Percentiles rank a stretch among this genome's conserved stretches.
Conservation (phyloP, 2,113 vertebrate genomes). For the Pelobates fuscus region DNA sequence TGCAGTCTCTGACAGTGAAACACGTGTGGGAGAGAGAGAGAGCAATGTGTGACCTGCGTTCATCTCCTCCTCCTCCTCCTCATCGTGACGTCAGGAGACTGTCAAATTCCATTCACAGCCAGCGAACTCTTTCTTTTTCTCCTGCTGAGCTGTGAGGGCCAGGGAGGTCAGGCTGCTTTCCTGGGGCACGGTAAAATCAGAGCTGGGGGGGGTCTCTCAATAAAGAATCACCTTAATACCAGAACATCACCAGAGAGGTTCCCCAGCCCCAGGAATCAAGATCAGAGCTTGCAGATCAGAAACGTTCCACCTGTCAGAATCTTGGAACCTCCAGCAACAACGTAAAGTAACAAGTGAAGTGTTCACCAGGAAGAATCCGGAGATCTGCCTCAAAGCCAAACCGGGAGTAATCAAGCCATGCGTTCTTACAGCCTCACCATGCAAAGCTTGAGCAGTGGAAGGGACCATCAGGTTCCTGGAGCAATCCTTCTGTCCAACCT, state of each 20-base stretch:
- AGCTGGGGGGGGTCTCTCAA: too few relatives aligned
- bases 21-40: too few relatives aligned
- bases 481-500: slow-evolving; percentile 10
- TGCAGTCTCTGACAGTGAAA: too few relatives aligned
- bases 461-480: slow-evolving; percentile 8
- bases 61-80: background rate
- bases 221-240: too few relatives aligned
- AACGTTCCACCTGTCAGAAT: background rate
- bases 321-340: too few relatives aligned
- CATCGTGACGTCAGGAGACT: slow-evolving; percentile 1
- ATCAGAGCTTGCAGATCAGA: background rate
- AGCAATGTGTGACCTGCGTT: background rate
- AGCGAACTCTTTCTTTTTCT: too few relatives aligned
- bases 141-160: too few relatives aligned
- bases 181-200: too few relatives aligned
- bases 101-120: slow-evolving; percentile 19
- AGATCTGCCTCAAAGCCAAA: too few relatives aligned
- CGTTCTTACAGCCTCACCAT: background rate
- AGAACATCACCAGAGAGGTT: background rate
- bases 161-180: too few relatives aligned
- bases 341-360: too few relatives aligned
- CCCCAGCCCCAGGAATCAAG: background rate
- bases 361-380: too few relatives aligned
- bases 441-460: background rate
- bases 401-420: background rate